phyloP scores from a whole-genome alignment of 2,797 vertebrate species.

The Ambastaia sidthimunki region DNA sequence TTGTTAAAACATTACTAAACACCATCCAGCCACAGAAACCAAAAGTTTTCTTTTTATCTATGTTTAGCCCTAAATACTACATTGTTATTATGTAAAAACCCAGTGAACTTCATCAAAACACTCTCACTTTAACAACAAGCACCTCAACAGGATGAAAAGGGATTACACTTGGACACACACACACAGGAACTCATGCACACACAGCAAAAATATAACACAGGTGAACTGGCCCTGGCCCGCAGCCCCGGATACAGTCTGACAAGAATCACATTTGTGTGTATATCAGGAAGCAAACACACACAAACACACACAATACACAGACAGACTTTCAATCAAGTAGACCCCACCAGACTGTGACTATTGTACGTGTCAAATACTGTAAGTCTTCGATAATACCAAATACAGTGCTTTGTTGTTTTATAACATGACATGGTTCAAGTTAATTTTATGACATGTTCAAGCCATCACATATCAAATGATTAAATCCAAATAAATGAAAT shows the following conservation, averaged over 20 bases:
- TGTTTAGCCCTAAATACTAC: conserved; percentile 3
- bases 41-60: background rate
- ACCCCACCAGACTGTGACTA: no score
- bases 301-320: conserved; percentile 3
- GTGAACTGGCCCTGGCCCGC: conserved; percentile 26
- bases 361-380: no score
- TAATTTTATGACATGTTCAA: no score
- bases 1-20: conserved; percentile 1
- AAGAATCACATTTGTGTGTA: background rate
- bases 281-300: conserved; percentile 7
- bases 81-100: background rate
- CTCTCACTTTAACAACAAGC: conserved; percentile 14
- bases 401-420: no score
- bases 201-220: conserved; percentile 7
- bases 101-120: conserved; percentile 20
- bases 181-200: conserved; percentile 22
- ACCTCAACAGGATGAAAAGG: conserved; percentile 1
- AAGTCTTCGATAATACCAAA: no score
- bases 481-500: no score
- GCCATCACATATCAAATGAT: no score
- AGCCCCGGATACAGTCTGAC: conserved; percentile 15
- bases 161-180: conserved; percentile 15
- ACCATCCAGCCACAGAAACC: background rate
- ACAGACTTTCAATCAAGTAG: no score
- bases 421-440: no score